A percentile compares a stretch with the other conserved stretches of the same genome.
phyloP scores from a whole-genome alignment of 2,888 invertebrate species.

The Anarsia innoxiella region DNA sequence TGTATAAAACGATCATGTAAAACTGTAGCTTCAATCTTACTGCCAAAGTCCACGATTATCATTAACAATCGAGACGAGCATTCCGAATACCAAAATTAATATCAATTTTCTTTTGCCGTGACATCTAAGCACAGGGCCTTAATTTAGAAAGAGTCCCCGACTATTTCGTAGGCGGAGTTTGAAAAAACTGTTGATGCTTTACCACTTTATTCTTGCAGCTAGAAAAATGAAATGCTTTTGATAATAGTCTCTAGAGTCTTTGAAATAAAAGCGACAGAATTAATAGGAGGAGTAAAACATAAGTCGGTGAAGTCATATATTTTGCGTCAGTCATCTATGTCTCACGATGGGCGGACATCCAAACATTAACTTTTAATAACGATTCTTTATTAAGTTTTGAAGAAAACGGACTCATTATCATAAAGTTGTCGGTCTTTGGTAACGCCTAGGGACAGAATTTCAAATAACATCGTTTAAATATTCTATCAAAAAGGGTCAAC shows the following conservation, averaged over 20 bases:
- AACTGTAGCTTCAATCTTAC: no score
- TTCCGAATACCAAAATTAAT: conserved; percentile 35
- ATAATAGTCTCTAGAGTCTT: conserved; percentile 17
- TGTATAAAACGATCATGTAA: no score
- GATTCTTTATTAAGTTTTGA: conserved; percentile 21
- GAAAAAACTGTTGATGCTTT: conserved; percentile 29
- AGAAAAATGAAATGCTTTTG: conserved; percentile 10
- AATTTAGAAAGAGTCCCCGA: conserved; percentile 39
- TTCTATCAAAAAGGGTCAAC: no score
- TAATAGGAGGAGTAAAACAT: conserved; percentile 2
- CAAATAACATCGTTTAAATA: no score
- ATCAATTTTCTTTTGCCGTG: conserved; percentile 42
- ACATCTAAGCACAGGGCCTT: conserved; percentile 50
- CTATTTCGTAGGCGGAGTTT: conserved; percentile 36
- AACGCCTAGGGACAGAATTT: conserved; percentile 9
- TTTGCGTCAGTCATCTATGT: conserved; percentile 43
- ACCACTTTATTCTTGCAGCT: conserved; percentile 20
- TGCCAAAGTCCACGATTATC: no score
- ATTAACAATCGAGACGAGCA: no score
- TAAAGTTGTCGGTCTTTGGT: conserved; percentile 17
- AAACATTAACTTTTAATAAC: conserved; percentile 34
- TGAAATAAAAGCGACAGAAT: background rate
- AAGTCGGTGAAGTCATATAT: conserved; percentile 28
- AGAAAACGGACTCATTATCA: conserved; percentile 15
- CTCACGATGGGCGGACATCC: conserved; percentile 44